A percentile compares a stretch with the other conserved stretches of the same genome.
phyloP scores from a whole-genome alignment of 2,797 vertebrate genomes.

The Ambastaia sidthimunki region DNA sequence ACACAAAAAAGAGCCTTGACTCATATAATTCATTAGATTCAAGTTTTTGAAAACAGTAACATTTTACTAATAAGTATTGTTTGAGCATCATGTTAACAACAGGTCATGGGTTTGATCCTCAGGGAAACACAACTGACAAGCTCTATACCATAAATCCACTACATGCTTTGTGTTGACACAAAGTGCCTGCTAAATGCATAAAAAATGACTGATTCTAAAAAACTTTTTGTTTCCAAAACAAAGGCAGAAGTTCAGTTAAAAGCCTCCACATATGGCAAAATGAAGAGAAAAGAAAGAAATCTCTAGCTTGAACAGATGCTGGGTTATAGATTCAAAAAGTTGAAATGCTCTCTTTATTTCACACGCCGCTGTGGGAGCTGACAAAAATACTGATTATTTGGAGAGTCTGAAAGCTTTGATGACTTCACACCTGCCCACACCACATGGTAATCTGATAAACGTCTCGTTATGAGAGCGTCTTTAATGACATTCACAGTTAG shows the following conservation, averaged over 20 bases:
- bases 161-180: too few species aligned
- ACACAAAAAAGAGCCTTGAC: constrained; percentile 33
- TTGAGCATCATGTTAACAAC: neutral
- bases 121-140: neutral
- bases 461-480: constrained; percentile 5
- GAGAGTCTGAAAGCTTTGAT: constrained; percentile 20
- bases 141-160: neutral
- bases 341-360: neutral
- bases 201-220: neutral
- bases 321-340: neutral
- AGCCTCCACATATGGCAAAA: neutral
- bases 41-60: neutral
- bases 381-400: constrained; percentile 29
- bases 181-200: too few species aligned
- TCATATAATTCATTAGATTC: neutral
- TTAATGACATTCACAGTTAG: constrained; percentile 2
- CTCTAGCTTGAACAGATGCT: neutral
- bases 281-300: neutral
- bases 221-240: neutral
- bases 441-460: constrained; percentile 25
- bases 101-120: neutral
- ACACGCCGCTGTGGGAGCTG: neutral
- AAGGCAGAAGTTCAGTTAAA: neutral
- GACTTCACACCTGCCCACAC: constrained; percentile 30
- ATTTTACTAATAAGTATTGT: neutral